Conservation (phyloP, 2,113 vertebrate species). For the Serilophus lunatus region DNA sequence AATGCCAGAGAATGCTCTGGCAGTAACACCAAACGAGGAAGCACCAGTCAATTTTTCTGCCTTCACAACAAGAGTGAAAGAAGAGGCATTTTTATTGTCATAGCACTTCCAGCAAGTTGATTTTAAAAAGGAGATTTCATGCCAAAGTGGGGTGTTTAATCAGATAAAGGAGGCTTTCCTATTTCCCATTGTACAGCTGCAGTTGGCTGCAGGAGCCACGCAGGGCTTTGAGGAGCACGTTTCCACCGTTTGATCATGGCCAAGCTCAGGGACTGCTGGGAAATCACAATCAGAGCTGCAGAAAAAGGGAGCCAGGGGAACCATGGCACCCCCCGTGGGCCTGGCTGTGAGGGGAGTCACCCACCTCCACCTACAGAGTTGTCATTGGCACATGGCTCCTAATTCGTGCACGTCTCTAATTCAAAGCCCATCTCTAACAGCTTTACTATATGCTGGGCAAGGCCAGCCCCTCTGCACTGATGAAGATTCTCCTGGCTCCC, state of each 20-base stretch:
- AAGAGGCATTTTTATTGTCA: slow-evolving; percentile 53
- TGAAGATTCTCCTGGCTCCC: not conserved
- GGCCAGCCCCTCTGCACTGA: not conserved
- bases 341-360: not conserved
- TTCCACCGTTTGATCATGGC: slow-evolving; percentile 61
- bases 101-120: slow-evolving; percentile 46
- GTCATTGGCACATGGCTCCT: not conserved
- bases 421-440: not conserved
- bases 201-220: slow-evolving; percentile 54
- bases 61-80: not conserved
- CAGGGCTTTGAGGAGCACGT: slow-evolving; percentile 59
- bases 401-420: not conserved
- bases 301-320: slow-evolving; percentile 36
- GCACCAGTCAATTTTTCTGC: not conserved
- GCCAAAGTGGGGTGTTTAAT: slow-evolving; percentile 53
- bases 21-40: not conserved
- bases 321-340: not conserved
- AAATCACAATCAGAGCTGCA: slow-evolving; percentile 45
- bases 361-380: not conserved
- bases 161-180: slow-evolving; percentile 58
- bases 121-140: slow-evolving; percentile 57
- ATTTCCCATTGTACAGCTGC: slow-evolving; percentile 59
- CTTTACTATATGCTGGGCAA: not conserved
- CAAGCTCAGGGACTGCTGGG: slow-evolving; percentile 45
- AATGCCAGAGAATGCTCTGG: not conserved